These are phyloP conservation scores for Pholis gunnellus DNA, from an alignment of 2,113 vertebrate species.

Conservation along the genomic window DNA sequence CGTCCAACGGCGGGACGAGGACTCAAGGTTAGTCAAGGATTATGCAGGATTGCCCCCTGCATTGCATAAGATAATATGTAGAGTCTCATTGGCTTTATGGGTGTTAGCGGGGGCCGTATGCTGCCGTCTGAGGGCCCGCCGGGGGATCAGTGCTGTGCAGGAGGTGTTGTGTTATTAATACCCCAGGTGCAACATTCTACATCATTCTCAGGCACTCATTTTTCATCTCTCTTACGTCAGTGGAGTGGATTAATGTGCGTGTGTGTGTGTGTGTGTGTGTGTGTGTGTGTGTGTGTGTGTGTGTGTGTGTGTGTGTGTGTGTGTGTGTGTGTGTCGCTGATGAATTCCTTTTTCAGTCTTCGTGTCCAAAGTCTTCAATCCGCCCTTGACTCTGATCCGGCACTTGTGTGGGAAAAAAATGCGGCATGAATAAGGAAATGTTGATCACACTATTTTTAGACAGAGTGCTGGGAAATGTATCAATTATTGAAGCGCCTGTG, in stretches of 20 bases:
- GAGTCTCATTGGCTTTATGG: constrained; percentile 50
- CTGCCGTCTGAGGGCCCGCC: constrained; percentile 61
- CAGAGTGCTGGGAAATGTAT: constrained; percentile 63
- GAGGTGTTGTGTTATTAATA: constrained; percentile 76
- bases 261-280: constrained; percentile 1
- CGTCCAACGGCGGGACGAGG: constrained; percentile 24
- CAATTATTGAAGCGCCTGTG: constrained; percentile 64
- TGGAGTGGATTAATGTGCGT: constrained; percentile 46
- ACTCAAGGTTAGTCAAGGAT: constrained; percentile 45
- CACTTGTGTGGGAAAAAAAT: not conserved
- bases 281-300: not conserved
- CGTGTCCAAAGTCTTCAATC: not conserved
- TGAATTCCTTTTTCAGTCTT: constrained; percentile 3
- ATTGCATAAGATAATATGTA: constrained; percentile 62
- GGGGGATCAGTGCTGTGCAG: constrained; percentile 70
- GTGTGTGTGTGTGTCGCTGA: not conserved
- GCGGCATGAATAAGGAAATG: constrained; percentile 35
- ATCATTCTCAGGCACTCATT: constrained; percentile 15
- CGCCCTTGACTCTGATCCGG: not conserved
- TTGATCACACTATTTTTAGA: constrained; percentile 72
- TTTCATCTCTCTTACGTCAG: constrained; percentile 28
- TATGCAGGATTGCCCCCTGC: constrained; percentile 51
- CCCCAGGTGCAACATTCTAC: constrained; percentile 51
- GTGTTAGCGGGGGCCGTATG: constrained; percentile 75
- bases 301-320: constrained; percentile 1